Base-by-base conservation (phyloP, 1,140 invertebrate genomes). In the Luehdorfia chinensis region DNA sequence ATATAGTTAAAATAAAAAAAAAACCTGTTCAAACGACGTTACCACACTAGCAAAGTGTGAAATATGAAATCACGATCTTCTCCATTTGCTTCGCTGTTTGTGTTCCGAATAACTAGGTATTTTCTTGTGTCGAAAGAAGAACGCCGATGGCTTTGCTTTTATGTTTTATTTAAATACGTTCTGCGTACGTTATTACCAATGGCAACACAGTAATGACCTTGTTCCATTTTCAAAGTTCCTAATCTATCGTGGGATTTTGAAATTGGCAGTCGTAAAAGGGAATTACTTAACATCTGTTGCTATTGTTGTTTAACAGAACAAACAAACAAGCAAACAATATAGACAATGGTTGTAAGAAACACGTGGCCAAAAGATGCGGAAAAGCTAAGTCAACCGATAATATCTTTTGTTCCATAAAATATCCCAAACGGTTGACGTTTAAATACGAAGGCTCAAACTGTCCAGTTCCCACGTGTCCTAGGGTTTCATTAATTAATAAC, bases 41-140 rank as follows among this genome's bases (percentile, higher is more conserved):
- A 75, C 72, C 71, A 64, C 75, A 70, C 74, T 72, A 62, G 66
- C 69, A 59, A 80, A 85, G 81, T 85, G 81, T 85, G 75, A 85
- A 85, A 84, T 81, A 85, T 81, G 79, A 85, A 85, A 85, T 85
- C 81, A 85, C 81, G 81, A 85, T 43, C 67, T 79, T 65, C 59
- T 69, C 73, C 68, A 78, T 74, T 79, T 63, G 66, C 64, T 55
- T 69, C 59, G 61, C 50, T 80, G 67, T 86, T 85, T 81, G 77
- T 73, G 71, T 80, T 84, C 74, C 70, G 73, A 80, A 86, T 84
- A 72, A 59, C 67, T 53, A 57, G 59, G 46, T 58, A 81, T 72
- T 71, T 76, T 78, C 68, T 83, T 68, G 61, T 79, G 68, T 74
- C 68, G 70, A 79, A 75, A 75, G 62, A 67, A 54, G 59, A 72